phyloP scores from a whole-genome alignment of 2,888 invertebrate genomes.

The Nomada goodeniana region DNA sequence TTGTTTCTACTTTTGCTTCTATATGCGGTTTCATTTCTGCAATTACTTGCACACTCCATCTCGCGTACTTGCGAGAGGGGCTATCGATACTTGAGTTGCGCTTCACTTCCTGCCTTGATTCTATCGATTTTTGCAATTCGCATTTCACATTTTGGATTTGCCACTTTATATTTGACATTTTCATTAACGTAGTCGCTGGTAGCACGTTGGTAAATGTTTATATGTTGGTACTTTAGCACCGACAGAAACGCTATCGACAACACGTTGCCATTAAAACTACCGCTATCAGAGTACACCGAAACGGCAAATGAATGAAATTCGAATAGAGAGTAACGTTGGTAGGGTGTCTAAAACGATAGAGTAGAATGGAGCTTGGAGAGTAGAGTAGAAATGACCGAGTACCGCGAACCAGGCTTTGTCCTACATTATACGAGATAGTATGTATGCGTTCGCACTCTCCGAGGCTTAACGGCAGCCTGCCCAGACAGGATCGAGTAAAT shows the following conservation, averaged over 20 bases:
- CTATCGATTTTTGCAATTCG: not conserved
- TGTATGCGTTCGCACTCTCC: slow-evolving; percentile 47
- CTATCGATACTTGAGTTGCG: not conserved
- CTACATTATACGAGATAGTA: slow-evolving; percentile 69
- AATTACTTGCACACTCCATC: not conserved
- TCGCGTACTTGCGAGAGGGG: not conserved
- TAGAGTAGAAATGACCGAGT: slow-evolving; percentile 12
- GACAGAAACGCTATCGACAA: too few species aligned
- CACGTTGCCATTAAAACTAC: not conserved
- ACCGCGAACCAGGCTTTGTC: slow-evolving; percentile 71
- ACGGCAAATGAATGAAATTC: not conserved
- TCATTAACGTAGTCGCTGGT: not conserved
- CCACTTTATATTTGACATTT: not conserved
- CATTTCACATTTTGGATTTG: not conserved
- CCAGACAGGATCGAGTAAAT: slow-evolving; percentile 67
- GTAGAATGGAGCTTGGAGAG: too few species aligned
- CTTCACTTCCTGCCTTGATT: not conserved
- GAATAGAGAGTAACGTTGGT: slow-evolving; percentile 11
- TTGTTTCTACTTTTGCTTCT: slow-evolving; percentile 27
- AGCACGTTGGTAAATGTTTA: too few species aligned
- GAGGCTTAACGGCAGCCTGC: slow-evolving; percentile 41
- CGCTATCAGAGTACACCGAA: not conserved
- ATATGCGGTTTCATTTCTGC: not conserved
- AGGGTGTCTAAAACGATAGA: slow-evolving; percentile 10
- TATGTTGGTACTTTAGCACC: too few species aligned